Percentiles rank a stretch among this genome's conserved stretches.
These are phyloP conservation scores for Lepus europaeus DNA, from an alignment of 2,113 vertebrate species.

Conservation along the genomic window DNA sequence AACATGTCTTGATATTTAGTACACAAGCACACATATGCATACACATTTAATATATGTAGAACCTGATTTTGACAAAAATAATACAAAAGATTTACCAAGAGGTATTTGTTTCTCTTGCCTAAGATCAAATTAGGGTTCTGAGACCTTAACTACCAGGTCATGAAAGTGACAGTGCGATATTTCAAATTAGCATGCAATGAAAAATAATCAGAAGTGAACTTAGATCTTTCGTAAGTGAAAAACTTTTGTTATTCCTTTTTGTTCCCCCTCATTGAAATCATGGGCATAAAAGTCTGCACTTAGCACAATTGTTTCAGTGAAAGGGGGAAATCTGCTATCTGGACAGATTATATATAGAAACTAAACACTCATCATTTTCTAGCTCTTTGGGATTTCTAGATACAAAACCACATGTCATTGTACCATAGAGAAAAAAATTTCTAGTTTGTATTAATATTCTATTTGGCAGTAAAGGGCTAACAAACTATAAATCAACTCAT, in stretches of 20 bases:
- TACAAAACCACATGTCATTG: neutral
- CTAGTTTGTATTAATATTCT: neutral
- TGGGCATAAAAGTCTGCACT: neutral
- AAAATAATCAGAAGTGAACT: neutral
- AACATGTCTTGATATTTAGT: neutral
- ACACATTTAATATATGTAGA: neutral
- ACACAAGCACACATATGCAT: no score
- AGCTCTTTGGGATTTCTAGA: neutral
- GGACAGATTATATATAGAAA: neutral
- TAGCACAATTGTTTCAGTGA: neutral
- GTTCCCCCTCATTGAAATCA: neutral
- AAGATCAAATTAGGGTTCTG: neutral
- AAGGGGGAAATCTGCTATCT: neutral
- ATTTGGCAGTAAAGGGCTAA: neutral
- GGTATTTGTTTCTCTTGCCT: neutral
- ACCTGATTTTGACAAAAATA: neutral
- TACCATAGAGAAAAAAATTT: neutral
- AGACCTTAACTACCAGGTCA: neutral
- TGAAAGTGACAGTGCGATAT: neutral
- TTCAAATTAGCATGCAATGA: conserved; percentile 1
- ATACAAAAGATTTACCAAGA: conserved; percentile 6
- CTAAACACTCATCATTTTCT: neutral
- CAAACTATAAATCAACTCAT: neutral
- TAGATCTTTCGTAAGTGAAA: neutral
- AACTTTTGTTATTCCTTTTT: neutral